Base-by-base conservation (phyloP, 1,140 invertebrate genomes). In the Cardiocondyla obscurior region DNA sequence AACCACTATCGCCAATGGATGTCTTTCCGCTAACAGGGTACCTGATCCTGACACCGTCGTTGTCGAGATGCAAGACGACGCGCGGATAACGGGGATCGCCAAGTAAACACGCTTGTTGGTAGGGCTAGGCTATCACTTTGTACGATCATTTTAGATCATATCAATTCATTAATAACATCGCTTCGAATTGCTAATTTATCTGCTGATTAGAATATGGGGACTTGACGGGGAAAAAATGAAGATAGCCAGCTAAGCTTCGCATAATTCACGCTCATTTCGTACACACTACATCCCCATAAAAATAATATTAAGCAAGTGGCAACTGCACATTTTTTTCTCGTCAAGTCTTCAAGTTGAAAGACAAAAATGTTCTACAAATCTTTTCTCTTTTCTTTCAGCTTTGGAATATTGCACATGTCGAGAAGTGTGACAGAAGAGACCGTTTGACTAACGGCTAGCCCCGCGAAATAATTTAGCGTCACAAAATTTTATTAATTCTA, bases 91-190 rank as follows among this genome's bases (percentile, higher is more conserved):
- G 88, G 93, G 92, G 89, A 93, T 94, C 93, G 90, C 92, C 92
- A 94, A 94, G 92, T 94, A 94, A 94, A 92, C 91, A 93, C 90
- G 87, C 91, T 93, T 94, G 90, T 94, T 93, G 93, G 93, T 94
- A 94, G 93, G 93, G 92, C 93, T 93, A 94, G 93, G 90, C 91
- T 92, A 90, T 88, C 86, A 88, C 86, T 90, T 92, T 92, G 90
- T 92, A 90, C 87, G 84, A 90, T 90, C 89, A 87, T 85, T 55
- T 85, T 90, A 88, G 76, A 88, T 91, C 87, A 74, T 72, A 28
- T 65, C 28, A 33, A 8, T 39, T 77, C 62, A 67, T 53, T 67
- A 67, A 46, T 53, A 3, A 12, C 74, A 53, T 53, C 22, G 42
- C 42, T 49, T 49, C 39, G 33, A 65, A 53, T 77, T 28, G 22